Base-by-base conservation (phyloP, 2,113 vertebrate genomes). In the Strix aluco region DNA sequence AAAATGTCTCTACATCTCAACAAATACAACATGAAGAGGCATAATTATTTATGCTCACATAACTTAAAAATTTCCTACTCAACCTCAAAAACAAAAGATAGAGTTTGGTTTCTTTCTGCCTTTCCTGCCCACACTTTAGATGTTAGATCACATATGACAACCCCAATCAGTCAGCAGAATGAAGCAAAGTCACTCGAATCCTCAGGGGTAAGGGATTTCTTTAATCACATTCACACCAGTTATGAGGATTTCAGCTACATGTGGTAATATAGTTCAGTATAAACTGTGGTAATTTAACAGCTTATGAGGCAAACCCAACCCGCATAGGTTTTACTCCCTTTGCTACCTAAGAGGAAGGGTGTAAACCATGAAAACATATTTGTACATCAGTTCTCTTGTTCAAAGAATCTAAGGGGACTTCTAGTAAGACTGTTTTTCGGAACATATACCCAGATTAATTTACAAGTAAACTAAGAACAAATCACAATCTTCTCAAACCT, bases 101-200 rank as follows among this genome's bases (percentile, higher is more conserved):
- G 18, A 83, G 6, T 58, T 86, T 92, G 27, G 15, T 92, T 87
- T 84, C 42, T 34, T 58, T 86, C 65, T 85, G 58, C 38, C 81
- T 79, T 67, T 83, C 26, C 57, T 96, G 51, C 92, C 71, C n/a
- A 85, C 21, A n/a, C 42, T 85, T 96, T 90, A 88, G 69, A 96
- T 89, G 63, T 82, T 52, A 95, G 59, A 93, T 89, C 84, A 92
- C 96, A 87, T 51, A 74, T 82, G 89, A 94, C 66, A 69, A 63
- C 5, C 5, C 16, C 96, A 90, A 92, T 82, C 69, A 79, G 54
- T 92, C 66, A 92, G 42, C 20, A 94, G 88, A 93, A 83, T 94
- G 14, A 97, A 95, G 40, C 36, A 63, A 97, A 85, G 23, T 73
- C 77, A 79, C 67, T 77, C 75, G 78, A 94, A 96, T 32, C 87